A percentile compares a stretch with the other conserved stretches of the same genome.
Conservation (phyloP, 2,797 vertebrate genomes). For the Gobio occitaniae region DNA sequence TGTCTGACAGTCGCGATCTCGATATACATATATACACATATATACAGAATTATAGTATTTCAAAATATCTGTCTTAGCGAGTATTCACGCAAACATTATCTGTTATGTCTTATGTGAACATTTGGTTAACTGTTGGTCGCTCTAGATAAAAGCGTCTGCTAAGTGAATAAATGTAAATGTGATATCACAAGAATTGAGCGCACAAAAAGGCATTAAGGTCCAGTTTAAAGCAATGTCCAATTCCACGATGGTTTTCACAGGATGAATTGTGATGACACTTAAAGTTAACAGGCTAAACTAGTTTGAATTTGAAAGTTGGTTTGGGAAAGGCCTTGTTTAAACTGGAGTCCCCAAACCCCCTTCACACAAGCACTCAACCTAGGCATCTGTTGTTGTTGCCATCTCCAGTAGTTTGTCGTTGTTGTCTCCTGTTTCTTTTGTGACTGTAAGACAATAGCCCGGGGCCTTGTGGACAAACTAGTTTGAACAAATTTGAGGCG, state of each 20-base stretch:
- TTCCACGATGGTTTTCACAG: not conserved
- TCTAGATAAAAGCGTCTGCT: too few relatives aligned
- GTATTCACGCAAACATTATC: too few relatives aligned
- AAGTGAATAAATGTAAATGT: too few relatives aligned
- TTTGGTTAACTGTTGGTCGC: too few relatives aligned
- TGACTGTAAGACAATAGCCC: not conserved
- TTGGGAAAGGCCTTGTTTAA: not conserved
- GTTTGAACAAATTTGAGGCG: not conserved
- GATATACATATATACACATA: too few relatives aligned
- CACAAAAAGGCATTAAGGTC: not conserved
- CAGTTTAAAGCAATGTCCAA: not conserved
- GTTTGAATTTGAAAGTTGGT: not conserved
- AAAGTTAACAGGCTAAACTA: not conserved
- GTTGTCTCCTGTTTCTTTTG: not conserved
- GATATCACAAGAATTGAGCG: too few relatives aligned
- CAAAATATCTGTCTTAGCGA: too few relatives aligned
- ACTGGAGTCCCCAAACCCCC: not conserved
- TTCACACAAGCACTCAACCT: not conserved
- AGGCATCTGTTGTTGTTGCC: not conserved
- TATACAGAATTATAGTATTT: too few relatives aligned
- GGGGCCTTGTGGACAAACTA: not conserved
- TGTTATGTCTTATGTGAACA: too few relatives aligned
- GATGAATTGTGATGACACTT: not conserved
- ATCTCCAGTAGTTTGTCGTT: not conserved
- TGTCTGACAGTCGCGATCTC: too few relatives aligned